A percentile compares a stretch with the other conserved stretches of the same genome.
Evolutionary conservation across 2,888 invertebrate species (phyloP).

Genomic region (Papilio demoleus): DNA sequence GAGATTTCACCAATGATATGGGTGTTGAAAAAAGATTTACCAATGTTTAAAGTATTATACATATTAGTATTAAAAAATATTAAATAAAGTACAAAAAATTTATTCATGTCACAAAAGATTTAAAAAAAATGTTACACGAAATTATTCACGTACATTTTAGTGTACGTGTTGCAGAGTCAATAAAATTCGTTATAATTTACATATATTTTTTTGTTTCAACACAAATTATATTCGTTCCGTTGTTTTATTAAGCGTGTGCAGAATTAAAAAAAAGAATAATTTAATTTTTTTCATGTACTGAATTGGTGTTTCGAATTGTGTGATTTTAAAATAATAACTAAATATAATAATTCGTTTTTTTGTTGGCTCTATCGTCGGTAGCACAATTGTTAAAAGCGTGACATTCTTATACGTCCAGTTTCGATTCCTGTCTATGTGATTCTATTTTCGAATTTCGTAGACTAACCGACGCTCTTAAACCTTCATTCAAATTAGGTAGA

Average conservation of each 20-base stretch:
- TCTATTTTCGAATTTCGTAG: too few relatives aligned
- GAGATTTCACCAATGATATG: too few relatives aligned
- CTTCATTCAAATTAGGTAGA: too few relatives aligned
- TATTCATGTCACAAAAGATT: background rate
- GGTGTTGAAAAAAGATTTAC: too few relatives aligned
- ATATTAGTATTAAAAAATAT: too few relatives aligned
- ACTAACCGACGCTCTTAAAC: too few relatives aligned
- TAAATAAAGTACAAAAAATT: background rate
- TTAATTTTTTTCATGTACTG: conserved; percentile 1
- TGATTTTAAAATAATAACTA: background rate
- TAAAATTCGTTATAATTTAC: conserved; percentile 27
- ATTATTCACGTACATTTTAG: conserved; percentile 16
- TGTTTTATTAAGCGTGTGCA: background rate
- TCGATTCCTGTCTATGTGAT: too few relatives aligned
- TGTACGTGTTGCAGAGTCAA: conserved; percentile 26
- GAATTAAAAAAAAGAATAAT: conserved; percentile 19
- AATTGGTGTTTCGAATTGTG: background rate
- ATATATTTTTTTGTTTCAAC: background rate
- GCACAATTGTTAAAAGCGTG: too few relatives aligned
- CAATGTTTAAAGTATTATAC: too few relatives aligned
- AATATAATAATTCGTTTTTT: background rate
- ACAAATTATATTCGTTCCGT: conserved; percentile 25
- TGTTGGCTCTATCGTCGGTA: background rate
- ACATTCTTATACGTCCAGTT: too few relatives aligned
- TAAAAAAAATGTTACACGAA: background rate